Conservation (phyloP, 2,888 invertebrate genomes). For the Apotomis capreana region DNA sequence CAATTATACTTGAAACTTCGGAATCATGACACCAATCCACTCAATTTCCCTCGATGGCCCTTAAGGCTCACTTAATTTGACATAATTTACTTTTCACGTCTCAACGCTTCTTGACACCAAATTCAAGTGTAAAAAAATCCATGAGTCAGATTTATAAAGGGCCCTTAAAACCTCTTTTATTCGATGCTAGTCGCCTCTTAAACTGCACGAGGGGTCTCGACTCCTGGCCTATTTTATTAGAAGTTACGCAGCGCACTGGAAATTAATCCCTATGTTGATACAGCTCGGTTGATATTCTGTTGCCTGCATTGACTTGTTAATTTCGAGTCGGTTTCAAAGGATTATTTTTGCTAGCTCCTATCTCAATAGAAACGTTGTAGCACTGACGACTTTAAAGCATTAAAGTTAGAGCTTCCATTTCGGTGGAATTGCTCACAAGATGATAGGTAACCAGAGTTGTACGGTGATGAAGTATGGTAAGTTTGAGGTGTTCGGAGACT, state of each 20-base stretch:
- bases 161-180: constrained; percentile 52
- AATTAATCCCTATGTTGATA: constrained; percentile 47
- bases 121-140: constrained; percentile 54
- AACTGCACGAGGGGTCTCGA: constrained; percentile 51
- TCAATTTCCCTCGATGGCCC: constrained; percentile 9
- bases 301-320: constrained; percentile 46
- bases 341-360: constrained; percentile 16
- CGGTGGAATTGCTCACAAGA: neutral
- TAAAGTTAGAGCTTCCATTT: neutral
- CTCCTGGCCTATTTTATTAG: constrained; percentile 65
- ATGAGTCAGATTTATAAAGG: constrained; percentile 61
- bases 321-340: constrained; percentile 35
- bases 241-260: constrained; percentile 43
- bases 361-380: neutral
- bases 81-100: constrained; percentile 25
- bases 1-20: neutral
- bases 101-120: constrained; percentile 32
- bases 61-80: constrained; percentile 26
- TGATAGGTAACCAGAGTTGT: neutral
- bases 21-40: constrained; percentile 8
- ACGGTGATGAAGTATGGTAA: neutral
- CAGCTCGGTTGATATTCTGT: constrained; percentile 45
- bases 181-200: constrained; percentile 57
- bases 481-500: constrained; percentile 22
- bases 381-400: neutral